phyloP scores from a whole-genome alignment of 2,797 vertebrate genomes.

The Hirundo rustica region DNA sequence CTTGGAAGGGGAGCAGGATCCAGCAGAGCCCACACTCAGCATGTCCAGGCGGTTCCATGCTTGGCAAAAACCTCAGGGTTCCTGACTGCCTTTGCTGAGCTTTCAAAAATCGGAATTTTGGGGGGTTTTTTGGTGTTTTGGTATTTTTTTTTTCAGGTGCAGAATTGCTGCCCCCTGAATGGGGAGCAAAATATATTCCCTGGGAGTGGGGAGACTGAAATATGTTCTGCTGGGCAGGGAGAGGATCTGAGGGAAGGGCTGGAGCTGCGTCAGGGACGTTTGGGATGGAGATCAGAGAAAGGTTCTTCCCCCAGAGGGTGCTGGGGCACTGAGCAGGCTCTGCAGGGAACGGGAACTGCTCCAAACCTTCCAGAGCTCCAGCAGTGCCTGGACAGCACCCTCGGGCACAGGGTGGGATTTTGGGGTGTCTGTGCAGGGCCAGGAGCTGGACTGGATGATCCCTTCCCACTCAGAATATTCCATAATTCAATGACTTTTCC shows the following conservation, averaged over 20 bases:
- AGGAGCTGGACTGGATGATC: neutral
- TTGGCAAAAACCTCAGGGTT: neutral
- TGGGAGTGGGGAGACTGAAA: neutral
- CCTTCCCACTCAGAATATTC: neutral
- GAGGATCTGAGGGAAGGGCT: neutral
- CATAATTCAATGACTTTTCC: neutral
- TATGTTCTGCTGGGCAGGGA: neutral
- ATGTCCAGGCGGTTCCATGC: fast-evolving
- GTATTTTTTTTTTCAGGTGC: fast-evolving
- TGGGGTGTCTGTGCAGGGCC: neutral
- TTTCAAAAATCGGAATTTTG: neutral
- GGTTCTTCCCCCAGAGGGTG: neutral
- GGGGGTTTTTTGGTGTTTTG: too few species aligned
- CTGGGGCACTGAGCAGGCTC: neutral
- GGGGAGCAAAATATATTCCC: neutral
- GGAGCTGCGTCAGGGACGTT: neutral
- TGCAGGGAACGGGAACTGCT: neutral
- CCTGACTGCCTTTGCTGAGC: neutral
- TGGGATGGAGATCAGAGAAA: neutral
- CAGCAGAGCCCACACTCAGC: neutral
- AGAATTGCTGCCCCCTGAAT: neutral
- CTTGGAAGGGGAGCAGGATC: neutral
- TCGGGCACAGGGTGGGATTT: neutral
- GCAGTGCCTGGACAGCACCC: neutral
- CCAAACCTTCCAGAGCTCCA: neutral